Conservation (phyloP, 2,113 vertebrate species). For the Eurystomus gularis region DNA sequence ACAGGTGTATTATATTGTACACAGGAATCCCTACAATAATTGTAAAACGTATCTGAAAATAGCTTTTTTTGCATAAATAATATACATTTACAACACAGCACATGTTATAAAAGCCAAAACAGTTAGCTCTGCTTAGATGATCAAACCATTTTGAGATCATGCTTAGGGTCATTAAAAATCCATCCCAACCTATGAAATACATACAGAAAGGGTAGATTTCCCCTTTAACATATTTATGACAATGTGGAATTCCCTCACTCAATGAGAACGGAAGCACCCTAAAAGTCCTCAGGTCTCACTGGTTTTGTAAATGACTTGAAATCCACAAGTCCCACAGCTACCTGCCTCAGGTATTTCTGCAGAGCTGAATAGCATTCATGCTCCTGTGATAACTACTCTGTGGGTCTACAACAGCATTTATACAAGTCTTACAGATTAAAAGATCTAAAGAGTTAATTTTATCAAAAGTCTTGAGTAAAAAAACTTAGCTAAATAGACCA, state of each 20-base stretch:
- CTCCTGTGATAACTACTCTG: neutral
- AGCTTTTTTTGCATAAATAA: neutral
- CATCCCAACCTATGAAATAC: neutral
- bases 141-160: constrained; percentile 13
- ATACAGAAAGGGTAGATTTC: neutral
- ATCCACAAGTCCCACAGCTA: neutral
- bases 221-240: neutral
- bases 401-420: neutral
- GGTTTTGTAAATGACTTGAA: neutral
- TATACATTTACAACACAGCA: neutral
- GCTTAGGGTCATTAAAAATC: neutral
- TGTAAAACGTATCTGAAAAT: neutral
- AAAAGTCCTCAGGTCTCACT: neutral
- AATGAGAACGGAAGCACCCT: neutral
- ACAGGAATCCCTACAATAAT: neutral
- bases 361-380: neutral
- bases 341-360: neutral
- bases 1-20: neutral
- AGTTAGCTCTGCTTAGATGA: constrained; percentile 12
- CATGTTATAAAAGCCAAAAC: neutral
- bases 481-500: neutral
- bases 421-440: neutral
- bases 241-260: constrained; percentile 21
- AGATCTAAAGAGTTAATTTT: neutral
- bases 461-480: neutral